Evolutionary conservation across 1,140 invertebrate species (phyloP), one percentile per base, ranked within the genome.

Genomic region (Acromyrmex charruanus): DNA sequence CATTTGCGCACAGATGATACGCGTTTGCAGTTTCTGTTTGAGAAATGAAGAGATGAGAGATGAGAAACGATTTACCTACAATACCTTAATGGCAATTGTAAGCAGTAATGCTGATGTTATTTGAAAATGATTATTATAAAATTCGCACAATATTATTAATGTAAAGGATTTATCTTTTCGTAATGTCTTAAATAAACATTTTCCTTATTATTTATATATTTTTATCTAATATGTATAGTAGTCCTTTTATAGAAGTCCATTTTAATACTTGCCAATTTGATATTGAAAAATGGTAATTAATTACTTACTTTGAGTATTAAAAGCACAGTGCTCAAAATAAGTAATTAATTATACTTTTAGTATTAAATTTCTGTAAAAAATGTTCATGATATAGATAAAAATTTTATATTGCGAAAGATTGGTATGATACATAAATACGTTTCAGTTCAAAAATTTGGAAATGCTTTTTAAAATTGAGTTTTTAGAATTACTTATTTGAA

Each of bases 1-100:
- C 58, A 63, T 84, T 84, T 75, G 44, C 66, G 16, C 21, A 7
- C 55, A 3, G 55, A n/a, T 63, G 69, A 75, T 35, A 51, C 55
- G n/a, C 21, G 35, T 66, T 44, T 28, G 51, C 16, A 81, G 21
- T 58, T 71, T 49, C 35, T 28, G 53, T 25, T n/a, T 59, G 31
- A 31, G 21, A 14, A 16, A 44, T n/a, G 6, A 74, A 31, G 66
- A 59, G 21, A 59, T n/a, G 39, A 1, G 31, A 53, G 14, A 53
- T 61, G n/a, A 51, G 21, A 49, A 44, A 59, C 21, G 10, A 49
- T 58, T 69, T 28, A 58, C 3, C 16, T 31, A 14, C 18, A 69
- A 69, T 68, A 49, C 10, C 21, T 35, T 79, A 35, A 53, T 66
- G 35, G 10, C 3, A 31, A 9, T 18, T 63, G 31, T 59, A 39